A percentile compares a stretch with the other conserved stretches of the same genome.
Conservation (phyloP, 2,888 invertebrate species). For the Acleris sparsana region DNA sequence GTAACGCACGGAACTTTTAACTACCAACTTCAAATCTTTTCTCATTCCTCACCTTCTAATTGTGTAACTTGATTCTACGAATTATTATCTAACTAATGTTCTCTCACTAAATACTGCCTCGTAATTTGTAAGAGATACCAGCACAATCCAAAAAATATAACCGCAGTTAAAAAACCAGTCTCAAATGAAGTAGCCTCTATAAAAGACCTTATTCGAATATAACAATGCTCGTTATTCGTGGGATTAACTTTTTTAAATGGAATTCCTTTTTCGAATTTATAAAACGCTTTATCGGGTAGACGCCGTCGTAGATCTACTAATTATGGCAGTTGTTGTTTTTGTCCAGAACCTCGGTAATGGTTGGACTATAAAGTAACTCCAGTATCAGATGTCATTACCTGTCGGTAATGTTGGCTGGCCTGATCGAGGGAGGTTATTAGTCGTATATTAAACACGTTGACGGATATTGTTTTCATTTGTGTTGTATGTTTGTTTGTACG, state of each 20-base stretch:
- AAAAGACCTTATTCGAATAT: conserved; percentile 48
- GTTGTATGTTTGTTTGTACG: background rate
- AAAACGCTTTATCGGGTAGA: conserved; percentile 54
- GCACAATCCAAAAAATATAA: conserved; percentile 48
- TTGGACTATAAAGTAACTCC: conserved; percentile 52
- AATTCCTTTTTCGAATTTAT: conserved; percentile 58
- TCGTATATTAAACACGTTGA: conserved; percentile 6
- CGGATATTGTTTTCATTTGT: background rate
- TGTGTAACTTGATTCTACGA: conserved; percentile 69
- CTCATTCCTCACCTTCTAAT: conserved; percentile 58
- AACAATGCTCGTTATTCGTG: conserved; percentile 50
- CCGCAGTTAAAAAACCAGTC: conserved; percentile 40
- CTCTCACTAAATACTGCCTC: conserved; percentile 60
- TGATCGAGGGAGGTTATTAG: conserved; percentile 12
- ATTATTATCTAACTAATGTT: conserved; percentile 72
- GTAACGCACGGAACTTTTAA: conserved; percentile 53
- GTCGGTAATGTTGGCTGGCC: conserved; percentile 40
- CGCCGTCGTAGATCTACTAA: conserved; percentile 58
- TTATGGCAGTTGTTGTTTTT: conserved; percentile 53
- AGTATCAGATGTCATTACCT: conserved; percentile 43
- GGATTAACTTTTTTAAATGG: conserved; percentile 49
- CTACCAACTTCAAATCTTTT: conserved; percentile 66
- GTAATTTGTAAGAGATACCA: conserved; percentile 65
- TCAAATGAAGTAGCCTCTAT: conserved; percentile 44
- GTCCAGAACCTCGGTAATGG: conserved; percentile 42